Percentiles rank a stretch among this genome's conserved stretches.
phyloP scores from a whole-genome alignment of 2,797 vertebrate species.

The Microcaecilia unicolor region DNA sequence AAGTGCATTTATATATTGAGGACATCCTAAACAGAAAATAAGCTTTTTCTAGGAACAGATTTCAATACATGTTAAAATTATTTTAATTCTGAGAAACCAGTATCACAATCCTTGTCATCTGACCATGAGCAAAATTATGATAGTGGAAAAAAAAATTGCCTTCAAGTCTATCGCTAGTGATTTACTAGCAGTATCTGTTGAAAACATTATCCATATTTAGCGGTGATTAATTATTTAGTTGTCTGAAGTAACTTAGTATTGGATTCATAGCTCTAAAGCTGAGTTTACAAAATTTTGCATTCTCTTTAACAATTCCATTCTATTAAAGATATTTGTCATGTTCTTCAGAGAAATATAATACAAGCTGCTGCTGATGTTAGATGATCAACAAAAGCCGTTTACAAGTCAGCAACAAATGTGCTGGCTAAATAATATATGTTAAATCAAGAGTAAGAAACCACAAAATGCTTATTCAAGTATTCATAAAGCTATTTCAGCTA shows the following conservation, averaged over 20 bases:
- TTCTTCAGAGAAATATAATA: constrained; percentile 24
- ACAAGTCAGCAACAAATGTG: too few relatives aligned
- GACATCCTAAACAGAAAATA: too few relatives aligned
- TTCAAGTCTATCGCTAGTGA: constrained; percentile 52
- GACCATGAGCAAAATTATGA: constrained; percentile 48
- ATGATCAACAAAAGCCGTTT: constrained; percentile 12
- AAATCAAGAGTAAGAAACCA: too few relatives aligned
- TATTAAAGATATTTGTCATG: constrained; percentile 31
- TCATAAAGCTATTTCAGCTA: too few relatives aligned
- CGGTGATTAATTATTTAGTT: constrained; percentile 60
- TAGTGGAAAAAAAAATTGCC: constrained; percentile 42
- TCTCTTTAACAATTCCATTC: constrained; percentile 38
- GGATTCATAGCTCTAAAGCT: constrained; percentile 38
- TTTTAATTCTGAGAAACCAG: constrained; percentile 43
- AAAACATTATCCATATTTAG: constrained; percentile 56
- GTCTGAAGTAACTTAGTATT: constrained; percentile 43
- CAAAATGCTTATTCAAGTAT: too few relatives aligned
- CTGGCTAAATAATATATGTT: too few relatives aligned
- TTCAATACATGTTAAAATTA: constrained; percentile 43
- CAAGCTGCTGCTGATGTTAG: not conserved
- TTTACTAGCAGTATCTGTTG: constrained; percentile 53
- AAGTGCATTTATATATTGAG: too few relatives aligned
- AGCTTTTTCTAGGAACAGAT: constrained; percentile 41
- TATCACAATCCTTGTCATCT: constrained; percentile 42
- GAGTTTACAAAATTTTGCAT: constrained; percentile 33